phyloP scores from a whole-genome alignment of 2,113 vertebrate genomes.

The human (Homo sapiens) region GRCh38 chr1:179444501-179445000 shows the following conservation, averaged over 20 bases:
- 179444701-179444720: conserved; percentile 13
- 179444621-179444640: neutral
- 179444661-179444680: neutral
- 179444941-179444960: neutral
- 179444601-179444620: neutral
- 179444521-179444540: neutral
- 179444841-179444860: neutral
- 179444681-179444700: neutral
- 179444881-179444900: neutral
- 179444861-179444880: neutral
- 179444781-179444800: conserved; percentile 44
- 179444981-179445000: conserved; percentile 82
- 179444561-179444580: neutral
- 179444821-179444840: neutral
- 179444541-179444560: neutral
- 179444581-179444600: neutral
- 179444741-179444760: neutral
- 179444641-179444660: neutral
- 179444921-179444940: neutral
- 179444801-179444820: conserved; percentile 38
- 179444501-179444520: neutral
- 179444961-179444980: conserved; percentile 80
- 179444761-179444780: neutral
- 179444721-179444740: conserved; percentile 3
- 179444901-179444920: neutral